These are phyloP conservation scores for Asbolus verrucosus DNA, from an alignment of 1,140 invertebrate genomes.

Conservation along the genomic window DNA sequence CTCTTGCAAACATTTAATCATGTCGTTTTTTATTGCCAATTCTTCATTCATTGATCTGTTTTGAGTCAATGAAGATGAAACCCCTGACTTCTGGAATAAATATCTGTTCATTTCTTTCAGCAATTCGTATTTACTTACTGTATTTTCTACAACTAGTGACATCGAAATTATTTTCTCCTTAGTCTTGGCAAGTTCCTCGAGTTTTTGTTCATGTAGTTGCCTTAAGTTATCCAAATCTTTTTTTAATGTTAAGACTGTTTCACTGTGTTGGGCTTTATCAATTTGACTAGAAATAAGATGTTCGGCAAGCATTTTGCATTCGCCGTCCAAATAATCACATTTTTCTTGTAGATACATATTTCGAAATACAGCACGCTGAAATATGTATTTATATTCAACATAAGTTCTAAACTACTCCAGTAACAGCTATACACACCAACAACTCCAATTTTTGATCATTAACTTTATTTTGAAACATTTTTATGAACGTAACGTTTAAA, in stretches of 20 bases:
- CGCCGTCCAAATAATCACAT: slow-evolving; percentile 14
- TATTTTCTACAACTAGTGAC: slow-evolving; percentile 11
- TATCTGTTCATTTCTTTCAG: neutral
- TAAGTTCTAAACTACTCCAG: too few relatives aligned
- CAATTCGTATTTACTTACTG: neutral
- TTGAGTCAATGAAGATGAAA: neutral
- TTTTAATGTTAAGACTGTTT: neutral
- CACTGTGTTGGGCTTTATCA: neutral
- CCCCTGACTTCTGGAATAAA: neutral
- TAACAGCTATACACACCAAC: neutral
- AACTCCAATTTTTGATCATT: slow-evolving; percentile 18
- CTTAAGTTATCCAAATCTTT: slow-evolving; percentile 3
- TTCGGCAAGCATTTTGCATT: slow-evolving; percentile 22
- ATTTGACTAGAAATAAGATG: slow-evolving; percentile 8
- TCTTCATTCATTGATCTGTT: slow-evolving; percentile 10
- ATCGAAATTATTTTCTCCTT: neutral
- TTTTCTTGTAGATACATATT: slow-evolving; percentile 32
- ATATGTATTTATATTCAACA: neutral
- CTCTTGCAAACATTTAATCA: slow-evolving; percentile 27
- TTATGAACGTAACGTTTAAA: neutral
- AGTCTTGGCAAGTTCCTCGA: neutral
- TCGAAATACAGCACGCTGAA: slow-evolving; percentile 21
- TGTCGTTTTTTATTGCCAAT: slow-evolving; percentile 4
- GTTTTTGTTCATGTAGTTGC: neutral
- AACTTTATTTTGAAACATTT: slow-evolving; percentile 30